These are phyloP conservation scores for Pygmarrhopalites habei DNA, from an alignment of 1,140 invertebrate species.

Conservation along the genomic window DNA sequence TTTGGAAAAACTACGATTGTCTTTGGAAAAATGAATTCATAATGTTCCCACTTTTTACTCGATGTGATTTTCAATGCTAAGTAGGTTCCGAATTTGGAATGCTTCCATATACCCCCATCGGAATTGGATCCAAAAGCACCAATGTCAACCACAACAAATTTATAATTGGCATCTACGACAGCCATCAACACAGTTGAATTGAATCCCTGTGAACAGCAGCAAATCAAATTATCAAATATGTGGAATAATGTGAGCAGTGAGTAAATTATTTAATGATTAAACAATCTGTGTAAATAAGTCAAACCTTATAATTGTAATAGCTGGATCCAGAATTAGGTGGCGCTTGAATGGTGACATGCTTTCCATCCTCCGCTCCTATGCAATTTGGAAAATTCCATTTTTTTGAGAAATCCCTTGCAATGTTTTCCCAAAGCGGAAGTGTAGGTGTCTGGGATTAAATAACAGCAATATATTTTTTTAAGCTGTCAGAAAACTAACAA, in stretches of 20 bases:
- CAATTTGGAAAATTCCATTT: slow-evolving; percentile 42
- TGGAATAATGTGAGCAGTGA: background rate
- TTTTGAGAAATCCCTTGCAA: slow-evolving; percentile 39
- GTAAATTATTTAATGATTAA: background rate
- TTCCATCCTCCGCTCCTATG: slow-evolving; percentile 43
- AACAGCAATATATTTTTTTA: background rate
- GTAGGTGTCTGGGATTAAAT: background rate
- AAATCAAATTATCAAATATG: no score
- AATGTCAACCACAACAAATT: slow-evolving; percentile 31
- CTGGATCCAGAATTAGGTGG: slow-evolving; percentile 41
- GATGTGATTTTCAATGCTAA: no score
- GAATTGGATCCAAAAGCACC: background rate
- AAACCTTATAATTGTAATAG: slow-evolving; percentile 48
- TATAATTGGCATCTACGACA: slow-evolving; percentile 40
- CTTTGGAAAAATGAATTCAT: no score
- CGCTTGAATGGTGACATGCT: slow-evolving; percentile 39
- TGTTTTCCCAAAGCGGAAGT: background rate
- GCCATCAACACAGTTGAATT: slow-evolving; percentile 41
- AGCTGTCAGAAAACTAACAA: background rate
- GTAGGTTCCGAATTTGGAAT: slow-evolving; percentile 11
- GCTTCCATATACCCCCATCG: slow-evolving; percentile 16
- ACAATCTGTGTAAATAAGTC: slow-evolving; percentile 46
- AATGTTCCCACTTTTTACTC: no score
- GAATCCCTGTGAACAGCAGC: slow-evolving; percentile 7
- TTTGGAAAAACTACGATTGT: no score